Evolutionary conservation across 2,888 invertebrate genomes (phyloP), one percentile per base, ranked within the genome.

Genomic region (Dromius quadrimaculatus): DNA sequence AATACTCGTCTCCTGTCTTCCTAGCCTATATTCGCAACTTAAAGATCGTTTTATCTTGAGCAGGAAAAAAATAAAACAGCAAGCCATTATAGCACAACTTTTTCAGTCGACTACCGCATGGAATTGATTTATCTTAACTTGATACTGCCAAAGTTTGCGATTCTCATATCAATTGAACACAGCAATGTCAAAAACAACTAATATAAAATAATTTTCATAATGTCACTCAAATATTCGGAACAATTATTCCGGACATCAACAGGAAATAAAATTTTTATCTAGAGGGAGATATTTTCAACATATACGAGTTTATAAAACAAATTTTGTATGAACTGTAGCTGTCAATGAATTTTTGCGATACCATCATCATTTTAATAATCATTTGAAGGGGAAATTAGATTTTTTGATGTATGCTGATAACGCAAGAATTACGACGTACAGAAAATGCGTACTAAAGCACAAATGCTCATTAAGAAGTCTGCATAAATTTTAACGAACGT

Each of bases 381-480:
- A 54, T 54, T 23, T 23, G 50, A 59, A 59, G n/a, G 38, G 38
- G 59, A 59, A 59, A 59, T 38, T 34, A 59, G 38, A 59, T 36
- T 59, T 54, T 59, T 63, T 63, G 45, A 63, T 63, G 43, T 45
- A 63, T 32, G 43, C 45, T 43, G 45, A 63, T 63, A 63, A 63
- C 63, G 50, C 50, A 28, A 15, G 13, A 43, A 19, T 15, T 19
- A 43, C 43, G 19, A 28, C 43, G 8, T 19, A 43, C 15, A 19
- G 11, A 19, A 59, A 59, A 17, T 36, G 59, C 20, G 19, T 57
- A 47, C 8, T 23, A 1, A 1, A 63, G 19, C 66, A 66, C 38
- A 66, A 66, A 66, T 66, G 66, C 57, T 66, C 66, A 57, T 66
- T 57, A 66, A 54, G 54, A 41, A 41, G 54, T n/a, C 66, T 23